Percentiles rank a stretch among this genome's conserved stretches.
phyloP scores from a whole-genome alignment of 2,797 vertebrate genomes.

The Argyrosomus regius region DNA sequence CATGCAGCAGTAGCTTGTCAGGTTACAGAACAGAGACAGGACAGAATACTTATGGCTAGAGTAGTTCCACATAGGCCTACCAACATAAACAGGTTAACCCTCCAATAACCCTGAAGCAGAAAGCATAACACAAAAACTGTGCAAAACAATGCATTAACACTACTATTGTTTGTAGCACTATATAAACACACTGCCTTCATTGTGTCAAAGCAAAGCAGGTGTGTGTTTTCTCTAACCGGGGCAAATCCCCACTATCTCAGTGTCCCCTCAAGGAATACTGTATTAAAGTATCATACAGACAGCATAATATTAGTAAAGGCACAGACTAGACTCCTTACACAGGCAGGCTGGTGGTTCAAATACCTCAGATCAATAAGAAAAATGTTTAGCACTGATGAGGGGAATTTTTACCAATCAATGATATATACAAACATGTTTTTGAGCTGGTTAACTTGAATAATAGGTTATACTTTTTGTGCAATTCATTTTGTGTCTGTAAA shows the following conservation, averaged over 20 bases:
- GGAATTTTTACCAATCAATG: slow-evolving; percentile 29
- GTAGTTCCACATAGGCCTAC: slow-evolving; percentile 63
- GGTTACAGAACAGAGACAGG: slow-evolving; percentile 79
- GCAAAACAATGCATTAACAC: slow-evolving; percentile 85
- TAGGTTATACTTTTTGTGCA: slow-evolving; percentile 33
- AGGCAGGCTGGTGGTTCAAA: slow-evolving; percentile 43
- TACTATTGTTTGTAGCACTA: slow-evolving; percentile 71
- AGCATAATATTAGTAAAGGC: slow-evolving; percentile 62
- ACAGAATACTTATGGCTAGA: slow-evolving; percentile 65
- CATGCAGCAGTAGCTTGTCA: slow-evolving; percentile 82
- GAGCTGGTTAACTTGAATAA: slow-evolving; percentile 30
- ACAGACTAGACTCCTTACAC: slow-evolving; percentile 49
- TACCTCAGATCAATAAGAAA: slow-evolving; percentile 30
- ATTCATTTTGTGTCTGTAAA: slow-evolving; percentile 27
- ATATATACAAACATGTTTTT: slow-evolving; percentile 32
- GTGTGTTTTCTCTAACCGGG: slow-evolving; percentile 68
- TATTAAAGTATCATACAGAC: slow-evolving; percentile 58
- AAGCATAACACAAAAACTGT: slow-evolving; percentile 80
- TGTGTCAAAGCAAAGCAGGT: slow-evolving; percentile 72
- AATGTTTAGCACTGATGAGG: slow-evolving; percentile 31
- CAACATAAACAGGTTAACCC: slow-evolving; percentile 51
- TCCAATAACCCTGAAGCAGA: slow-evolving; percentile 67
- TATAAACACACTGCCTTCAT: slow-evolving; percentile 69
- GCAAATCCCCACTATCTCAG: slow-evolving; percentile 31
- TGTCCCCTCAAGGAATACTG: slow-evolving; percentile 58